Evolutionary conservation across 2,797 vertebrate species (phyloP), one percentile per base, ranked within the genome.

Genomic region (Threskiornis aethiopicus): DNA sequence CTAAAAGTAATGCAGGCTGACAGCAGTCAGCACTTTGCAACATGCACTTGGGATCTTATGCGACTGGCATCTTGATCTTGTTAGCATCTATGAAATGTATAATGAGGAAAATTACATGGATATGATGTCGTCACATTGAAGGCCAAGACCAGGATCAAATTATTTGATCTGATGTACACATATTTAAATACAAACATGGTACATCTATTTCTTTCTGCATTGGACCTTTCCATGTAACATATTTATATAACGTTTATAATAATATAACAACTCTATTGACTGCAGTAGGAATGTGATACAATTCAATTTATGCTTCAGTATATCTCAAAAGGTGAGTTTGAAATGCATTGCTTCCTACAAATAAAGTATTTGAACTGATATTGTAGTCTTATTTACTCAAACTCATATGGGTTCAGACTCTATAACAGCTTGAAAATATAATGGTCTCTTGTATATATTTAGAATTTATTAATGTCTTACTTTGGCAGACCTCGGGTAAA

Each of bases 401-500:
- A 70, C 29, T 42, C 1, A 0, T 39, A 51, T 28, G 13, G 21
- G 9, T 66, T 79, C 52, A 66, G 26, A 49, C 20, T 69, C 22
- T 58, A 5, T 52, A 52, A 35, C 11, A 47, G 31, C 16, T 25
- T 65, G n/a, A 70, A 76, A 64, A 52, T 52, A 11, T 41, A 70
- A 52, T 37, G 10, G 8, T 41, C 28, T 80, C 6, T 64, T 70
- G 25, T 39, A 44, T 35, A 46, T 52, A 49, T 65, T 52, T 49
- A 51, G 41, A 49, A 76, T 35, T 66, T 75, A 59, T 49, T 46
- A 52, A 58, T 35, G 33, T 55, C 96, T 96, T 94, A 97, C 97
- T 97, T 98, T 97, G 76, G 84, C 97, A 69, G 96, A 90, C 67
- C 84, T 97, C 3, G 94, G 95, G 39, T 97, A 97, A 33, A 98